These are phyloP conservation scores for Metalampra italica DNA, from an alignment of 2,888 invertebrate species.

Conservation along the genomic window DNA sequence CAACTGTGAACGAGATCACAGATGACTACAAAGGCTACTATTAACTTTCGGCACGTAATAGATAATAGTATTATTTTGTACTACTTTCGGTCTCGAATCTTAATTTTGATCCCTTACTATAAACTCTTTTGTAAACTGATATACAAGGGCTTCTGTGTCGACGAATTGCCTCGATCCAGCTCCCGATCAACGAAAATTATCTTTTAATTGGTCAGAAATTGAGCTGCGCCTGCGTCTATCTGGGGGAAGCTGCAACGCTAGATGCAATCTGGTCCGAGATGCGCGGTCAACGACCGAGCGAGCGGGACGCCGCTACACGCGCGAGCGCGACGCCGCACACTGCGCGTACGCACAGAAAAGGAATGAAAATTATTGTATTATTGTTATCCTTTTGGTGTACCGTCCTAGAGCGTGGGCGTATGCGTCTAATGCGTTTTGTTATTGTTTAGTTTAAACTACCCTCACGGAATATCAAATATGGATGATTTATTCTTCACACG, in stretches of 20 bases:
- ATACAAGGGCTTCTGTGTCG: neutral
- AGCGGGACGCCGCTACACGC: slow-evolving; percentile 49
- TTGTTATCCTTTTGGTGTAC: slow-evolving; percentile 58
- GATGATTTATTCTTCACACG: slow-evolving; percentile 22
- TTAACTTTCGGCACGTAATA: too few species aligned
- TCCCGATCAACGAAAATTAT: slow-evolving; percentile 39
- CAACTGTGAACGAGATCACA: too few species aligned
- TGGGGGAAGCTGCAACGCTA: slow-evolving; percentile 72
- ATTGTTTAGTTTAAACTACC: slow-evolving; percentile 45
- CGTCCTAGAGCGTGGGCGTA: slow-evolving; percentile 34
- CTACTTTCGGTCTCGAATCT: too few species aligned
- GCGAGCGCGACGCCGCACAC: slow-evolving; percentile 50
- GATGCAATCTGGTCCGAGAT: slow-evolving; percentile 76
- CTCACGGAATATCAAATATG: slow-evolving; percentile 43
- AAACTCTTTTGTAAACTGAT: neutral
- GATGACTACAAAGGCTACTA: too few species aligned
- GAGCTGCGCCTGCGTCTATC: slow-evolving; percentile 50
- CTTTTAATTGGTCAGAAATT: slow-evolving; percentile 71
- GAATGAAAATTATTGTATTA: slow-evolving; percentile 73
- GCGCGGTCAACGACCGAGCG: slow-evolving; percentile 69
- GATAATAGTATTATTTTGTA: too few species aligned
- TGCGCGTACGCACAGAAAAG: slow-evolving; percentile 77
- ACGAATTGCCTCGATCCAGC: slow-evolving; percentile 10
- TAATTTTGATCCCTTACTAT: too few species aligned
- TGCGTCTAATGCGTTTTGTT: slow-evolving; percentile 45